Evolutionary conservation across 1,140 invertebrate species (phyloP), one percentile per base, ranked within the genome.

Genomic region (Oedothorax gibbosus): DNA sequence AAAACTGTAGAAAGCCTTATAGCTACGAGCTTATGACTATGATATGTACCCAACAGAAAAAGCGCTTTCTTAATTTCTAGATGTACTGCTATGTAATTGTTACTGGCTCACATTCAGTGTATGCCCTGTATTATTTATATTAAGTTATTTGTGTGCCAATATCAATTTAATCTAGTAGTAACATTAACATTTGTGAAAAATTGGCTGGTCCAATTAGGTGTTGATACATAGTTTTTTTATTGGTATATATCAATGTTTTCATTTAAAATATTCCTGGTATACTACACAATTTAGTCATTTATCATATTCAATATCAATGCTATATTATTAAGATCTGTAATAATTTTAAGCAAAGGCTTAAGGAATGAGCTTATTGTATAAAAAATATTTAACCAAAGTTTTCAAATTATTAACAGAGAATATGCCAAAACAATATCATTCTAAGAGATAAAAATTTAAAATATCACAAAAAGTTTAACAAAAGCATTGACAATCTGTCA

Each of bases 401-500:
- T 35, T 35, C 35, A 35, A 53, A 18, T 18, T n/a, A 53, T 49
- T 11, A 18, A 71, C 15, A 71, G 50, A 20, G 4, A 71, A 54
- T 71, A 10, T 11, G 69, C 69, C 69, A 71, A 71, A 71, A 71
- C 54, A 53, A 71, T 51, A 10, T 71, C 50, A 71, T n/a, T 71
- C 15, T 51, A 71, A 71, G 68, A 51, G 50, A 15, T 68, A 49
- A 20, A 69, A 69, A 35, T 69, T 35, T 35, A 35, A 35, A 35
- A 35, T 35, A 35, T 35, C 35, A 35, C 35, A 7, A 20, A 71
- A 53, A 53, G 20, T 54, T 5, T 53, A 20, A 71, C 54, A 71
- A 84, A 21, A 84, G 81, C 81, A 84, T 56, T 84, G 81, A 84
- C 81, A 84, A 84, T 84, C 81, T 65, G 81, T 76, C 81, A 84